Conservation (phyloP, 2,888 invertebrate species). For the Plebejus melissa region DNA sequence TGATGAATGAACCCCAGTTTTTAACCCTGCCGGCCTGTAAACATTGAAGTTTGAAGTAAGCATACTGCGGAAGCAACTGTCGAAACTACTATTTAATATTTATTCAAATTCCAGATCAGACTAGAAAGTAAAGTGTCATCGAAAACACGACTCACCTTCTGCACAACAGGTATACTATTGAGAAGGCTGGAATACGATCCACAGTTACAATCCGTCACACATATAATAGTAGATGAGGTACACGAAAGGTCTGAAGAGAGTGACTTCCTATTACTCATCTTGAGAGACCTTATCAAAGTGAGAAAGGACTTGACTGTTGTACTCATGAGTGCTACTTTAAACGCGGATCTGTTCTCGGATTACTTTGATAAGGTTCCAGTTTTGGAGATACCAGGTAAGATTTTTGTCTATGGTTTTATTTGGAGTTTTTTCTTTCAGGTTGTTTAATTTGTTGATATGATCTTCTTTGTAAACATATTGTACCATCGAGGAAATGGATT, state of each 20-base stretch:
- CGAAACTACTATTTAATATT: no score
- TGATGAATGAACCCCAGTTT: no score
- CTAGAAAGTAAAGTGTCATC: slow-evolving; percentile 87
- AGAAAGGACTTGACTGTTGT: slow-evolving; percentile 89
- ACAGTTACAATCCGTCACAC: slow-evolving; percentile 86
- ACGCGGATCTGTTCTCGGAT: slow-evolving; percentile 88
- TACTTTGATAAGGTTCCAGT: slow-evolving; percentile 91
- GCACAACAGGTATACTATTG: slow-evolving; percentile 94
- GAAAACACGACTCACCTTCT: slow-evolving; percentile 91
- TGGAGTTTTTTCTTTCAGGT: no score
- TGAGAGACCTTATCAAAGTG: slow-evolving; percentile 85
- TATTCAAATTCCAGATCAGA: slow-evolving; percentile 81
- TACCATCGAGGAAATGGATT: no score
- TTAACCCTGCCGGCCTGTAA: no score
- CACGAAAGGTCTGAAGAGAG: slow-evolving; percentile 95
- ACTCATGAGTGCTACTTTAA: slow-evolving; percentile 96
- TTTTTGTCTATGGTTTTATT: neutral
- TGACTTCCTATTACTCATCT: slow-evolving; percentile 91
- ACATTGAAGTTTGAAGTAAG: no score
- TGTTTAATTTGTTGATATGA: no score
- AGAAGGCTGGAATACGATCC: slow-evolving; percentile 90
- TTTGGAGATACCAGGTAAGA: slow-evolving; percentile 85
- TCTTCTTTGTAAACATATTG: no score
- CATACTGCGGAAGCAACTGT: no score
- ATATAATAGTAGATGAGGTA: slow-evolving; percentile 93